Evolutionary conservation across 2,113 vertebrate species (phyloP).

Genomic region (Cynocephalus volans): DNA sequence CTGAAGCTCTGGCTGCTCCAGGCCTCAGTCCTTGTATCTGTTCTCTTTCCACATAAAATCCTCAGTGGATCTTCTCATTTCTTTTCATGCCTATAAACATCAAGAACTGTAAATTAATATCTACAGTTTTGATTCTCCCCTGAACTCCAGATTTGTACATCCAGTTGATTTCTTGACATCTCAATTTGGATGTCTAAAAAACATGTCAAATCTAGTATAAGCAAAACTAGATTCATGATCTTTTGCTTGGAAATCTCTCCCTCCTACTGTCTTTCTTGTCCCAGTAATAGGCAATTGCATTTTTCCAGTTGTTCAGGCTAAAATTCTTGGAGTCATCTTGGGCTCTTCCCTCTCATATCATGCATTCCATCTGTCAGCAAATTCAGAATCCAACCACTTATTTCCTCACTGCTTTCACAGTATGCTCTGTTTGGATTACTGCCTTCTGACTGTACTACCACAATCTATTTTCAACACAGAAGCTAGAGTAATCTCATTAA

Average conservation of each 20-base stretch:
- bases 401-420: slow-evolving; percentile 49
- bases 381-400: slow-evolving; percentile 47
- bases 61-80: not conserved
- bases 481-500: slow-evolving; percentile 49
- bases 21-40: not conserved
- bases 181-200: slow-evolving; percentile 35
- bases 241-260: slow-evolving; percentile 47
- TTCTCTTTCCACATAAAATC: slow-evolving; percentile 41
- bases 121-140: not conserved
- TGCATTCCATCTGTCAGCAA: slow-evolving; percentile 42
- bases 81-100: slow-evolving; percentile 37
- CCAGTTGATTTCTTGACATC: slow-evolving; percentile 42
- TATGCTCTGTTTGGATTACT: slow-evolving; percentile 43
- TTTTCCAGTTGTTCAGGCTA: slow-evolving; percentile 46
- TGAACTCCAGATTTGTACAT: slow-evolving; percentile 5
- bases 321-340: slow-evolving; percentile 66
- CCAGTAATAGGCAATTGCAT: slow-evolving; percentile 33
- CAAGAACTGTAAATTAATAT: not conserved
- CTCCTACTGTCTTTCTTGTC: not conserved
- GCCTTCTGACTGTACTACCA: slow-evolving; percentile 20
- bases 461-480: slow-evolving; percentile 59
- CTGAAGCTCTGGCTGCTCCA: not conserved
- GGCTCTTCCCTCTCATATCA: slow-evolving; percentile 13
- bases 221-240: not conserved
- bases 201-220: not conserved